phyloP scores from a whole-genome alignment of 2,797 vertebrate genomes.

The Mus minutoides region DNA sequence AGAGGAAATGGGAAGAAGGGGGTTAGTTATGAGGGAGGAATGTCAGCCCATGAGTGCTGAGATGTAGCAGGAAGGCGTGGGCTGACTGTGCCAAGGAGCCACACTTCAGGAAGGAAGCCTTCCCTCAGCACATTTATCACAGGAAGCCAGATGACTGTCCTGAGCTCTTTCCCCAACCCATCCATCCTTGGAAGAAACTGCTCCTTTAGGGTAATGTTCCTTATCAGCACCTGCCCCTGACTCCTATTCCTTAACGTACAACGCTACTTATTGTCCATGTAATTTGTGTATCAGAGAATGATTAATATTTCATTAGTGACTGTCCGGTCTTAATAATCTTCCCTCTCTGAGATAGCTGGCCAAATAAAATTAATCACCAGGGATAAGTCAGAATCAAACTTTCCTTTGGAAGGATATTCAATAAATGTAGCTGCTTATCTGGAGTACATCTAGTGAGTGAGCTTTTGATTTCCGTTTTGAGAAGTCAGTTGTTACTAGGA shows the following conservation, averaged over 20 bases:
- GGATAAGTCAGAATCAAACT: conserved; percentile 58
- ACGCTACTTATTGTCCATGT: neutral
- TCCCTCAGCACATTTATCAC: conserved; percentile 58
- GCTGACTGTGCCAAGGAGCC: neutral
- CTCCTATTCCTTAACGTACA: neutral
- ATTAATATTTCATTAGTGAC: conserved; percentile 55
- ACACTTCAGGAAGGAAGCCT: conserved; percentile 69
- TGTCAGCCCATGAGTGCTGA: neutral
- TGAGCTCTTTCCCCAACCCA: neutral
- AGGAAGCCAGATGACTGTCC: conserved; percentile 53
- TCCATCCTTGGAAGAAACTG: conserved; percentile 14
- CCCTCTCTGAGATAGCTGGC: neutral
- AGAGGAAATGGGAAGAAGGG: conserved; percentile 53
- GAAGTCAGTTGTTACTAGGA: neutral
- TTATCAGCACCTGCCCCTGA: neutral
- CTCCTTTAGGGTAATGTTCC: conserved; percentile 34
- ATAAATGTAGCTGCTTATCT: neutral
- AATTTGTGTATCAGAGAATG: conserved; percentile 15
- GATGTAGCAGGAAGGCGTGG: conserved; percentile 12
- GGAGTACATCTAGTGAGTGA: neutral
- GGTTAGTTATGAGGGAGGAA: neutral
- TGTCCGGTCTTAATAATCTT: neutral
- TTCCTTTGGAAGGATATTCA: conserved; percentile 19
- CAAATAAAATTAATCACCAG: conserved; percentile 7
- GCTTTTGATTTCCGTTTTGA: neutral